Percentiles rank a stretch among this genome's conserved stretches.
These are phyloP conservation scores for Athalia rosae DNA, from an alignment of 2,888 invertebrate genomes.

Conservation along the genomic window DNA sequence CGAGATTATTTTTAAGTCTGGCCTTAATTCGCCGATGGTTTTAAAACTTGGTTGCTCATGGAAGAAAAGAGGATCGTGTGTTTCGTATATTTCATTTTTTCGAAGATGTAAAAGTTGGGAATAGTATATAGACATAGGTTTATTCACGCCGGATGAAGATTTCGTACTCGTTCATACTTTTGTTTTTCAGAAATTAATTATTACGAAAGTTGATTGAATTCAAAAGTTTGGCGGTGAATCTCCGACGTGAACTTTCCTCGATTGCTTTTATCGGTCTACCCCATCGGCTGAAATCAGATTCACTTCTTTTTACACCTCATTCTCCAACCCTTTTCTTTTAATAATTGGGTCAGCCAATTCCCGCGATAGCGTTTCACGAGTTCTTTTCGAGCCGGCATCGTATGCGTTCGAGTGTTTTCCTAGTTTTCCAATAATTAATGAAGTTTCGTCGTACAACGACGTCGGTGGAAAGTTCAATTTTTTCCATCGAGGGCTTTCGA, in stretches of 20 bases:
- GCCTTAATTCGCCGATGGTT: too few relatives aligned
- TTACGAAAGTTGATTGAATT: not conserved
- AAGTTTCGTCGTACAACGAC: constrained; percentile 4
- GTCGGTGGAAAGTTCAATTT: constrained; percentile 11
- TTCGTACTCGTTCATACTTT: not conserved
- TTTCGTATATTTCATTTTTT: too few relatives aligned
- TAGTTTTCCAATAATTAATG: constrained; percentile 39
- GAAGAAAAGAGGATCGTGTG: too few relatives aligned
- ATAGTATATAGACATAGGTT: too few relatives aligned
- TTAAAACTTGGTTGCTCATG: too few relatives aligned
- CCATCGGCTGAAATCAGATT: not conserved
- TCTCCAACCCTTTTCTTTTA: constrained; percentile 11
- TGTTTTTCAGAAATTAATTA: not conserved
- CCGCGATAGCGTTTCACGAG: constrained; percentile 20
- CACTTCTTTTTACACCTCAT: not conserved
- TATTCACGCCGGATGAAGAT: too few relatives aligned
- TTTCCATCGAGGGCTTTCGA: constrained; percentile 19
- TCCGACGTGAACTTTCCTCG: not conserved
- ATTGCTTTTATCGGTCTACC: not conserved
- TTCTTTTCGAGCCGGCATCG: constrained; percentile 1
- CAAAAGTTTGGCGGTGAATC: not conserved
- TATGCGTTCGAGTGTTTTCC: constrained; percentile 33
- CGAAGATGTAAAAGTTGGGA: too few relatives aligned
- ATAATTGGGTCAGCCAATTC: constrained; percentile 26
- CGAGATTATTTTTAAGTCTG: too few relatives aligned